Evolutionary conservation across 1,140 invertebrate species (phyloP).

Genomic region (Planococcus citri): DNA sequence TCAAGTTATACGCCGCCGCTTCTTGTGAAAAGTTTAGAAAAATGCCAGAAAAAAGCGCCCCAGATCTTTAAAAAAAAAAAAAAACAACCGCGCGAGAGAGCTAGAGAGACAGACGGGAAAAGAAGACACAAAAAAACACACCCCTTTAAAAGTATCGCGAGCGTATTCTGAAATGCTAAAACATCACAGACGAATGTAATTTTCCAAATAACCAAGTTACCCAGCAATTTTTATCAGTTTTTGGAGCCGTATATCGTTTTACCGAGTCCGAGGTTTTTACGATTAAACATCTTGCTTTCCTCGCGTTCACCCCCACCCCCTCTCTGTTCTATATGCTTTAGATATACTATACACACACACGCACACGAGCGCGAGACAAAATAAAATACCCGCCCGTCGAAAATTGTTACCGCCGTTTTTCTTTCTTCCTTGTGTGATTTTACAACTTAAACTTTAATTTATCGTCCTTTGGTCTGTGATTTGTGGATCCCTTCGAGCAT

Average conservation of each 20-base stretch:
- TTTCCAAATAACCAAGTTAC: slow-evolving; percentile 7
- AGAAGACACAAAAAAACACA: too few species aligned
- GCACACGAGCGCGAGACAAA: neutral
- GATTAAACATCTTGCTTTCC: neutral
- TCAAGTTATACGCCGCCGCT: neutral
- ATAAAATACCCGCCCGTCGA: neutral
- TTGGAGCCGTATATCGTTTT: neutral
- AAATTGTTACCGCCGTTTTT: slow-evolving; percentile 6
- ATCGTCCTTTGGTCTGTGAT: neutral
- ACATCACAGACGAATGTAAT: neutral
- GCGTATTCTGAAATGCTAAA: neutral
- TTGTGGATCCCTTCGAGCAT: slow-evolving; percentile 5
- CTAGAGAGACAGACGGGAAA: too few species aligned
- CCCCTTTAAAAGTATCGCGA: neutral
- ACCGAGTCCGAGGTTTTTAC: neutral
- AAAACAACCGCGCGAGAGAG: neutral
- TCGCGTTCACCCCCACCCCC: too few species aligned
- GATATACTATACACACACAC: neutral
- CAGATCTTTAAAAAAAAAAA: neutral
- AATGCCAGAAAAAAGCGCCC: neutral
- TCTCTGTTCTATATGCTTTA: too few species aligned
- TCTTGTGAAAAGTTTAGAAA: too few species aligned
- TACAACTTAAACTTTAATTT: slow-evolving; percentile 2
- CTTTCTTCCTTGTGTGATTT: neutral
- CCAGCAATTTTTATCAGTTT: slow-evolving; percentile 2